Percentiles rank a stretch among this genome's conserved stretches.
Conservation (phyloP, 1,140 invertebrate species). For the Theocolax elegans region DNA sequence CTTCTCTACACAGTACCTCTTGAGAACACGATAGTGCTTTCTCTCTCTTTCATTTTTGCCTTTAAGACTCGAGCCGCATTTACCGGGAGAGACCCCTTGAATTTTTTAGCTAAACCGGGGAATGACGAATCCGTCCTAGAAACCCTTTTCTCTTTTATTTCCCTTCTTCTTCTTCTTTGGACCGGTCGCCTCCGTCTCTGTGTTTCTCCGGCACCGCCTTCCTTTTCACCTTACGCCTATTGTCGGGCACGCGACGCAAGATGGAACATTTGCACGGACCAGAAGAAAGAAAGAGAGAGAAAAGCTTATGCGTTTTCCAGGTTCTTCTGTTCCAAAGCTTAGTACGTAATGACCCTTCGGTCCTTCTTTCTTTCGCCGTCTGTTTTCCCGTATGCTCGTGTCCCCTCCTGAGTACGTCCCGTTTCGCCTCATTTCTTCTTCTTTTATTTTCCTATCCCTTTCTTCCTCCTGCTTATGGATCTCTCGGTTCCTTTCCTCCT, state of each 20-base stretch:
- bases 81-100: conserved; percentile 47
- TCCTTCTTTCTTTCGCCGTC: not conserved
- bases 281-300: not conserved
- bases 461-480: not conserved
- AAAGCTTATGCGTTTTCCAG: not conserved
- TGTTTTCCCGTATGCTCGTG: not conserved
- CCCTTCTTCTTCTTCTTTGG: not conserved
- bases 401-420: not conserved
- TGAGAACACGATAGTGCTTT: too few species aligned
- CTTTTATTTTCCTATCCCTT: not conserved
- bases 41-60: not conserved
- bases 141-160: conserved; percentile 42
- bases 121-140: conserved; percentile 46
- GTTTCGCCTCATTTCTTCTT: not conserved
- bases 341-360: not conserved
- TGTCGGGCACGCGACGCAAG: not conserved
- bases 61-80: conserved; percentile 8
- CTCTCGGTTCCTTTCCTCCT: conserved; percentile 9
- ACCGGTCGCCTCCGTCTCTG: too few species aligned
- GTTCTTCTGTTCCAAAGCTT: not conserved
- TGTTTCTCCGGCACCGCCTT: not conserved
- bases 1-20: too few species aligned
- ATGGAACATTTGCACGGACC: not conserved
- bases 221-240: not conserved
- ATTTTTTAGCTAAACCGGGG: conserved; percentile 46